Evolutionary conservation across 2,888 invertebrate genomes (phyloP), one percentile per base, ranked within the genome.

Genomic region (Lapara coniferarum): DNA sequence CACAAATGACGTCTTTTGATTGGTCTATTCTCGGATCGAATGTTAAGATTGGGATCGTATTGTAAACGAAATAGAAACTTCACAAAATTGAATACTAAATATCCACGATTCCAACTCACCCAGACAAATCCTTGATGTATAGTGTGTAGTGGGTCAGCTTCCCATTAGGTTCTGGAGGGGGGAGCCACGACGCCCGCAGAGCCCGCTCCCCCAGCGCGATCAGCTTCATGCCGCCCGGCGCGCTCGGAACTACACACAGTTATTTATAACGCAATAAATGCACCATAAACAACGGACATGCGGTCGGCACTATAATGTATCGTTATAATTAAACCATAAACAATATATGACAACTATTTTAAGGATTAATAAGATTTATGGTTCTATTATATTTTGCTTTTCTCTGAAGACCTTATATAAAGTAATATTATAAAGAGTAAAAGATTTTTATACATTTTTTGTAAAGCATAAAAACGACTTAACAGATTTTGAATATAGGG

Each of bases 191-290:
- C 56, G 98, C 96, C 79, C 98, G 93, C 81, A 98, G 95, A 74
- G 97, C 96, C 82, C 97, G 96, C 74, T 96, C 96, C 71, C 97
- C 97, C 75, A 97, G 91, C 8, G 97, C 96, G 71, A 97, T 95
- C 49, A 97, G 96, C 90, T 98, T 98, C 85, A 98, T 97, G 72
- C 96, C 96, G 66, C 96, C 96, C 49, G 98, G 98, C 67, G 97
- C 95, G 76, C 97, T 97, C 51, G 98, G 98, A 77, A 97, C 98
- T 97, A 84, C 70, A 81, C 78, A 63, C 46, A 3, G 25, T 25
- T 25, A 46, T 63, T 16, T 25, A 19, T 63, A 63, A 13, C 12
- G 51, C 57, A 58, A 57, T 57, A 19, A 57, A 13, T 25, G 14
- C 2, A 19, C 57, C 25, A 66, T 72, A 58, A 25, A 25, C 25